These are phyloP conservation scores for Nematostella vectensis DNA, from an alignment of 92 coral and sea anemone species.

Conservation along the genomic window DNA sequence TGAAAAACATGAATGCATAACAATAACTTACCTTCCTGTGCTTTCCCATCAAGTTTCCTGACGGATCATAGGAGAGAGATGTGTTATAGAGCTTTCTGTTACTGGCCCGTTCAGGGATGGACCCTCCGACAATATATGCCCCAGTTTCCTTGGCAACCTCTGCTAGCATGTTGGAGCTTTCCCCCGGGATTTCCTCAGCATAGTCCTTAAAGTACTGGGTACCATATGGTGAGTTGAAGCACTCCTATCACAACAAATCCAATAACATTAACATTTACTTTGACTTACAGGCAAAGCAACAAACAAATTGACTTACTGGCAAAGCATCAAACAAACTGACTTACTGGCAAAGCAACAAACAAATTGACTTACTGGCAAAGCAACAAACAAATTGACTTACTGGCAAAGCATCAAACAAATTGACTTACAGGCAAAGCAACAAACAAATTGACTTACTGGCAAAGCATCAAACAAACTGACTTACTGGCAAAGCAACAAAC, in stretches of 20 bases:
- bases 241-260: slow-evolving; percentile 46
- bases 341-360: slow-evolving; percentile 79
- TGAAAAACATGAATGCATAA: too few species aligned
- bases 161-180: slow-evolving; percentile 76
- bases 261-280: not conserved
- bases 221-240: slow-evolving; percentile 96
- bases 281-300: slow-evolving; percentile 80
- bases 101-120: slow-evolving; percentile 72
- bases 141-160: slow-evolving; percentile 82
- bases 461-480: slow-evolving; percentile 64
- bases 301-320: slow-evolving; percentile 80
- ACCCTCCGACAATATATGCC: slow-evolving; percentile 78
- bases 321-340: slow-evolving; percentile 64
- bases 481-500: slow-evolving; percentile 79
- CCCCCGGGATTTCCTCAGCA: slow-evolving; percentile 94
- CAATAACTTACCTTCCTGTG: slow-evolving; percentile 88
- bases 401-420: slow-evolving; percentile 75
- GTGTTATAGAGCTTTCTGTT: slow-evolving; percentile 85
- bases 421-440: slow-evolving; percentile 80
- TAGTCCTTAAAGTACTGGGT: slow-evolving; percentile 89
- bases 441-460: slow-evolving; percentile 80
- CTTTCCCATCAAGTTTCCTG: slow-evolving; percentile 83
- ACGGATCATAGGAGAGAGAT: slow-evolving; percentile 72
- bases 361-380: slow-evolving; percentile 82
- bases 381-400: slow-evolving; percentile 72